phyloP scores from a whole-genome alignment of 2,888 invertebrate species.

The Chironomus tentans region DNA sequence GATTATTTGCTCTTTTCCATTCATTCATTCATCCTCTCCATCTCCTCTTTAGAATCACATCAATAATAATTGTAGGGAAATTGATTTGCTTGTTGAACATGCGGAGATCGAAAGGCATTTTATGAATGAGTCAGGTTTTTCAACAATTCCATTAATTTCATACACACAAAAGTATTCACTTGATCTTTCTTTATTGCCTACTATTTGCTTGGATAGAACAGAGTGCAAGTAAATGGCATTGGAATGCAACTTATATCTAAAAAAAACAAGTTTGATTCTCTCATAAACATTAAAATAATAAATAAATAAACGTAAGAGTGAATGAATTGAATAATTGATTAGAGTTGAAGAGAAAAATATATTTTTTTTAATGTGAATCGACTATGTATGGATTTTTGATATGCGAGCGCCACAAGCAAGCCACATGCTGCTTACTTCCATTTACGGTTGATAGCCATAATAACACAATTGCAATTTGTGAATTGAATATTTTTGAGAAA shows the following conservation, averaged over 20 bases:
- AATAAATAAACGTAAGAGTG: too few relatives aligned
- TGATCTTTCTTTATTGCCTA: not conserved
- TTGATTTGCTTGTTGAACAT: not conserved
- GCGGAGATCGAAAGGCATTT: not conserved
- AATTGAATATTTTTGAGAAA: not conserved
- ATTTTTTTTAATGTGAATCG: not conserved
- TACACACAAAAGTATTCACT: not conserved
- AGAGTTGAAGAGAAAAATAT: not conserved
- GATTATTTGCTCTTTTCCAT: not conserved
- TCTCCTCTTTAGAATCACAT: not conserved
- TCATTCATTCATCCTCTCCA: not conserved
- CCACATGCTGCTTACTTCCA: not conserved
- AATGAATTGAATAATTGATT: not conserved
- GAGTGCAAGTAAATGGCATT: too few relatives aligned
- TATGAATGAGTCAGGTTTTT: slow-evolving; percentile 7
- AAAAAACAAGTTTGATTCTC: not conserved
- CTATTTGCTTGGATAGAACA: too few relatives aligned
- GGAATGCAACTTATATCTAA: too few relatives aligned
- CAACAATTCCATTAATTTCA: slow-evolving; percentile 3
- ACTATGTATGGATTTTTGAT: not conserved
- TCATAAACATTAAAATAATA: not conserved
- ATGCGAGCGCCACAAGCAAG: not conserved
- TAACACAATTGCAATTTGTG: not conserved
- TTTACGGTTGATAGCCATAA: not conserved
- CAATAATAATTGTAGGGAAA: not conserved